These are phyloP conservation scores for Cricetomys ansorgei DNA, from an alignment of 2,113 vertebrate species.

Conservation along the genomic window DNA sequence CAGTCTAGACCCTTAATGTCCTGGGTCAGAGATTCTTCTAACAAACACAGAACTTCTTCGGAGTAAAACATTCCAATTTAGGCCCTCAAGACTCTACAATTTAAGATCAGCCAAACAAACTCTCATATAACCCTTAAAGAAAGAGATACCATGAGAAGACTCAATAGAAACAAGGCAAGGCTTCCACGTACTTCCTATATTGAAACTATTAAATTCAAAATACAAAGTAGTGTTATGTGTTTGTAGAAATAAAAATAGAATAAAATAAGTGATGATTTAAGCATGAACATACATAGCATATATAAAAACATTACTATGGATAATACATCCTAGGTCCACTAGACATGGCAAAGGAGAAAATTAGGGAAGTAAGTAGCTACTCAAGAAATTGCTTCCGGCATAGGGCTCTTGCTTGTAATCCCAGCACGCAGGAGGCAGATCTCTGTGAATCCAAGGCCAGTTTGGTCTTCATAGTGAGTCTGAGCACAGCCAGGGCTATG, in stretches of 20 bases:
- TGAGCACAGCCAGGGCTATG: background rate
- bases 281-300: background rate
- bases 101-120: background rate
- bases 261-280: background rate
- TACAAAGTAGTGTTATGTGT: background rate
- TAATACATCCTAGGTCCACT: background rate
- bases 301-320: background rate
- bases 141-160: background rate
- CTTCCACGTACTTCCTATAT: background rate
- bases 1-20: background rate
- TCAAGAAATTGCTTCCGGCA: background rate
- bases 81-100: background rate
- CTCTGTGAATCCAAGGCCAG: background rate
- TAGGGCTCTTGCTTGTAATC: background rate
- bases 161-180: background rate
- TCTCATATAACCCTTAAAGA: background rate
- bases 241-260: conserved; percentile 13
- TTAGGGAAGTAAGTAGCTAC: background rate
- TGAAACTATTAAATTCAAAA: conserved; percentile 14
- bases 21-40: background rate
- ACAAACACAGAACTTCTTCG: background rate
- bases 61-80: background rate
- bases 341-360: background rate
- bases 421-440: background rate
- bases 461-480: background rate